Percentiles rank a stretch among this genome's conserved stretches.
These are phyloP conservation scores for Sminthurides aquaticus DNA, from an alignment of 2,888 invertebrate genomes.

Conservation along the genomic window DNA sequence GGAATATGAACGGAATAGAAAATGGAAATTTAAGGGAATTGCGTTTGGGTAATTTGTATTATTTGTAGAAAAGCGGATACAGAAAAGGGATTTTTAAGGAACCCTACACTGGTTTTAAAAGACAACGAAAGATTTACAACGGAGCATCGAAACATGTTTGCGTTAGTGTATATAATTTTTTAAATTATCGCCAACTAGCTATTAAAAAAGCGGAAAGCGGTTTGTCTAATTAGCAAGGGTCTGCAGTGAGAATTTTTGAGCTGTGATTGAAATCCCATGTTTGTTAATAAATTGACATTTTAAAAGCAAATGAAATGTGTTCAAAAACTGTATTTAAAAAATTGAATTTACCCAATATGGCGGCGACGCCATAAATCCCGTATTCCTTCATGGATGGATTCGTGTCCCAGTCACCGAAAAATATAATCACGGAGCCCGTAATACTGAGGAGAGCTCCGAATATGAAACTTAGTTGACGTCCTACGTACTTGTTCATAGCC, in stretches of 20 bases:
- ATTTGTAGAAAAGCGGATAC: too few species aligned
- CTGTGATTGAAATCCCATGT: background rate
- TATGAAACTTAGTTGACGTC: conserved; percentile 61
- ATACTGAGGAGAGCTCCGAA: conserved; percentile 53
- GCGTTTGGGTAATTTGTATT: too few species aligned
- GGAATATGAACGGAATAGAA: background rate
- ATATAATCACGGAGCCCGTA: conserved; percentile 63
- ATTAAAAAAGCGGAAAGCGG: background rate
- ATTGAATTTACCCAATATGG: conserved; percentile 59
- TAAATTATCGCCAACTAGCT: background rate
- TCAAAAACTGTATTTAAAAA: too few species aligned
- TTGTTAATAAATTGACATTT: background rate
- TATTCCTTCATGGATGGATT: conserved; percentile 50
- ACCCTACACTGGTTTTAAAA: background rate
- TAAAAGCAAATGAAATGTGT: background rate
- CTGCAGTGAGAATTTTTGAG: background rate
- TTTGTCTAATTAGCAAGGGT: background rate
- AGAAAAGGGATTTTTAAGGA: background rate
- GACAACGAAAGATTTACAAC: too few species aligned
- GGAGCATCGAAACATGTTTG: too few species aligned
- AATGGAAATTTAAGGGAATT: too few species aligned
- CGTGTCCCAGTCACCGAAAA: conserved; percentile 53
- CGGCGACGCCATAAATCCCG: conserved; percentile 64
- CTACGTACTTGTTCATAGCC: conserved; percentile 57
- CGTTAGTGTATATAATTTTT: too few species aligned